These are phyloP conservation scores for Argyrosomus regius DNA, from an alignment of 2,797 vertebrate species.

Conservation along the genomic window DNA sequence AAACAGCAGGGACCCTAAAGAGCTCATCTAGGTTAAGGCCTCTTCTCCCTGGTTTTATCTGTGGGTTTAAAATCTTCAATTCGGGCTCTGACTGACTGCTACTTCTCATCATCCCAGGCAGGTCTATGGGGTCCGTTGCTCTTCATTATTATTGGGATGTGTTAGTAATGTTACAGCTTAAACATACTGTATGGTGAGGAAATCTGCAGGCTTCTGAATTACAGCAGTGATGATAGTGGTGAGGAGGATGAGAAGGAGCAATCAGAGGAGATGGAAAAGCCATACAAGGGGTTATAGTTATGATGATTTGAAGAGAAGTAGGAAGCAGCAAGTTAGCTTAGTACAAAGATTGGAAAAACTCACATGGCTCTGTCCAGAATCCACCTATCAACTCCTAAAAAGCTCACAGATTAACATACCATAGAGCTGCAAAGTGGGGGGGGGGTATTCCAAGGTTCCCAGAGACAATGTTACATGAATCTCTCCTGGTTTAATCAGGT, in stretches of 20 bases:
- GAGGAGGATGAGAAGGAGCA: conserved; percentile 15
- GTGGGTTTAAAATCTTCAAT: conserved; percentile 46
- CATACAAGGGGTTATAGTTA: not conserved
- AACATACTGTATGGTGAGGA: conserved; percentile 15
- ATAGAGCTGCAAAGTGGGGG: not conserved
- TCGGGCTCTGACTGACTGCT: conserved; percentile 49
- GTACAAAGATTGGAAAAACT: not conserved
- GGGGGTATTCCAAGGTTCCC: not conserved
- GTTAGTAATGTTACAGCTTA: conserved; percentile 14
- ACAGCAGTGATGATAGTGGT: conserved; percentile 1
- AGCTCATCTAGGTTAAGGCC: conserved; percentile 30
- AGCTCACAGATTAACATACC: not conserved
- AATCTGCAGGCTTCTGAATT: conserved; percentile 21
- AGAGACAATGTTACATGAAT: not conserved
- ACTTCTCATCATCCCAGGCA: conserved; percentile 52
- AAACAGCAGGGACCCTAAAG: conserved; percentile 36
- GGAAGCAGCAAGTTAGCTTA: not conserved
- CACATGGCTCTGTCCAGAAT: not conserved
- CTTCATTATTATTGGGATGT: conserved; percentile 55
- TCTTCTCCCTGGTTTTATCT: conserved; percentile 58
- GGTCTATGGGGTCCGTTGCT: conserved; percentile 48
- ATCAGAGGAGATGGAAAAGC: not conserved
- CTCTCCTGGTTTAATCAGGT: not conserved
- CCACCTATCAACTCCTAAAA: not conserved
- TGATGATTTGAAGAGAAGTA: not conserved